Conservation (phyloP, 2,888 invertebrate species). For the Troides oblongomaculatus region DNA sequence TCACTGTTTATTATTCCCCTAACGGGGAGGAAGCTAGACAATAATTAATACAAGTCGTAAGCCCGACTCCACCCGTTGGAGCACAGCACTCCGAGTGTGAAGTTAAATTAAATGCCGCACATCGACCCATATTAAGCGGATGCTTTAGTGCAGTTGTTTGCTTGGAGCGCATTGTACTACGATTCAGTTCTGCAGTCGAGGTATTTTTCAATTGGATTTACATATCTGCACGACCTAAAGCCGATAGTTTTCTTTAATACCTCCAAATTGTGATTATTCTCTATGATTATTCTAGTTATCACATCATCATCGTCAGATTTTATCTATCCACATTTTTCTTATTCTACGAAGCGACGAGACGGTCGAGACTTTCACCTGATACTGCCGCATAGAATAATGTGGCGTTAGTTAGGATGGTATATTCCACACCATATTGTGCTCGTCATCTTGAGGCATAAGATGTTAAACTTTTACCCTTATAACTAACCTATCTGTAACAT, state of each 20-base stretch:
- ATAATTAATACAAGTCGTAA: conserved; percentile 45
- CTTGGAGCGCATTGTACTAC: conserved; percentile 58
- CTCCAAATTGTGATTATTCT: background rate
- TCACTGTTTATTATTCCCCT: conserved; percentile 36
- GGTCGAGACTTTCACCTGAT: too few species aligned
- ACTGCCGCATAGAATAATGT: too few species aligned
- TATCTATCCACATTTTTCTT: background rate
- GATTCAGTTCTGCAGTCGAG: conserved; percentile 52
- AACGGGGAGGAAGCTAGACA: conserved; percentile 34
- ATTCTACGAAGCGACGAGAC: too few species aligned
- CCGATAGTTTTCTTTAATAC: background rate
- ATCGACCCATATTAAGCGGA: conserved; percentile 58
- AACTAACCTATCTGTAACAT: too few species aligned
- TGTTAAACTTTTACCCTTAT: too few species aligned
- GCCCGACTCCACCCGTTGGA: conserved; percentile 51
- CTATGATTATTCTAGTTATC: background rate
- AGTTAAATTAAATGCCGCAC: conserved; percentile 71
- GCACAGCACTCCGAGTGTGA: conserved; percentile 58
- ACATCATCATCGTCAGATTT: background rate
- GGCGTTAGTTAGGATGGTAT: too few species aligned
- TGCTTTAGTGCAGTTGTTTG: conserved; percentile 50
- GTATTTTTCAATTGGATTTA: conserved; percentile 25
- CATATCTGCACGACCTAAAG: background rate
- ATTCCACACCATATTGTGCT: too few species aligned
- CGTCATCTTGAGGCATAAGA: too few species aligned